phyloP scores from a whole-genome alignment of 2,113 vertebrate species.

The Variabilichromis moorii region DNA sequence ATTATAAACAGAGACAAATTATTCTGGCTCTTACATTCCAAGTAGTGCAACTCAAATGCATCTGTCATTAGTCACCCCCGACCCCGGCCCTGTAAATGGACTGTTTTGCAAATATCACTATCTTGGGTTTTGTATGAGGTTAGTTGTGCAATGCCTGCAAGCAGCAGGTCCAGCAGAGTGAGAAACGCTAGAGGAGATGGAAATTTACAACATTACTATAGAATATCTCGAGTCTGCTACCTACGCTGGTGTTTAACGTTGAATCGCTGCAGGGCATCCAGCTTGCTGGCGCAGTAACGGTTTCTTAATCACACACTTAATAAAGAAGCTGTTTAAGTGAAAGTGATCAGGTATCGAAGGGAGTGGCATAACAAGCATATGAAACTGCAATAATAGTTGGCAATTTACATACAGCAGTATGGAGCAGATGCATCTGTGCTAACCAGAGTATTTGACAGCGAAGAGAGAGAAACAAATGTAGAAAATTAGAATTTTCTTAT shows the following conservation, averaged over 20 bases:
- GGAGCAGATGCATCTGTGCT: background rate
- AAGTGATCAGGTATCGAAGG: background rate
- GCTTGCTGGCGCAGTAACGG: accelerated
- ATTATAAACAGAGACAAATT: background rate
- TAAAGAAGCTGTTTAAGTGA: background rate
- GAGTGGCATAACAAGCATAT: no score
- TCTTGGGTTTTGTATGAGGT: background rate
- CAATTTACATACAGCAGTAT: background rate
- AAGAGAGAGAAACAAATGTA: background rate
- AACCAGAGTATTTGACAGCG: background rate
- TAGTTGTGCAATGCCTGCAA: background rate
- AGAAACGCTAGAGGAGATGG: background rate
- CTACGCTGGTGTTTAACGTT: accelerated
- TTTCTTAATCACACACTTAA: background rate
- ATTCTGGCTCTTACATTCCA: background rate
- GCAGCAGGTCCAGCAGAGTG: background rate
- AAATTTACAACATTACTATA: background rate
- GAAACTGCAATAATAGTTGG: background rate
- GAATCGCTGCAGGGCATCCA: background rate
- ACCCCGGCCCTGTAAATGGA: background rate
- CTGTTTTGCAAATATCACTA: background rate
- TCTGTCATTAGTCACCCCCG: background rate
- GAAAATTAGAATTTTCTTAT: accelerated
- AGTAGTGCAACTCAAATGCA: background rate
- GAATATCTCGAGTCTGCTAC: accelerated